phyloP scores from a whole-genome alignment of 2,888 invertebrate species.

The Harpagoxenus sublaevis region DNA sequence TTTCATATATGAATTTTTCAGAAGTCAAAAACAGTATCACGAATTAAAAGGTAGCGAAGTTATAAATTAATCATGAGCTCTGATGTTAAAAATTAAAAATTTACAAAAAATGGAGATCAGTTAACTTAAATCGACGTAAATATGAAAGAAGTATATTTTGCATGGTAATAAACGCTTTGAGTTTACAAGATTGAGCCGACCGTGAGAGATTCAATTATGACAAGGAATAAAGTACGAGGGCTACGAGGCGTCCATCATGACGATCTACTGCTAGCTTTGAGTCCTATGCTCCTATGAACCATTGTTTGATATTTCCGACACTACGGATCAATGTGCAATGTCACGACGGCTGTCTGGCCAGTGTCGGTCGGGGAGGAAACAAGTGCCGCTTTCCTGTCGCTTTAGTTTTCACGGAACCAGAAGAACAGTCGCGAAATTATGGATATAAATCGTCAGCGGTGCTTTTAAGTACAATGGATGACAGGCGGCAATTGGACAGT shows the following conservation, averaged over 20 bases:
- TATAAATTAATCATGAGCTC: neutral
- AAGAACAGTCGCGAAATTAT: slow-evolving; percentile 47
- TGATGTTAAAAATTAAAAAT: neutral
- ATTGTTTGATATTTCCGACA: neutral
- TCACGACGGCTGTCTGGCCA: neutral
- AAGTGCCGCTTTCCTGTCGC: neutral
- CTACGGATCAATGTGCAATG: slow-evolving; percentile 22
- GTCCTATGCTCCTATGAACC: neutral
- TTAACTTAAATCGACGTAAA: neutral
- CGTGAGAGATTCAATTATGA: too few species aligned
- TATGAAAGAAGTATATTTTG: neutral
- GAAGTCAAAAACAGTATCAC: neutral
- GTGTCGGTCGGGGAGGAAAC: neutral
- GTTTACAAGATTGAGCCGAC: too few species aligned
- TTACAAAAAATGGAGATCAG: neutral
- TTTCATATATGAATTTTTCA: neutral
- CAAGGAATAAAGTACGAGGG: neutral
- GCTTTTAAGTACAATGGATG: slow-evolving; percentile 67
- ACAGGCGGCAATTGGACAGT: slow-evolving; percentile 76
- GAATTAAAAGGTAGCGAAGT: neutral
- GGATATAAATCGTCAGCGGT: slow-evolving; percentile 51
- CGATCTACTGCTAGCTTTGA: neutral
- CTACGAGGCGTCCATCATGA: neutral
- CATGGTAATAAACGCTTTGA: neutral
- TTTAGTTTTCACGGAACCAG: slow-evolving; percentile 24